phyloP scores from a whole-genome alignment of 2,797 vertebrate genomes.

The Amblyopsis hoosieri region DNA sequence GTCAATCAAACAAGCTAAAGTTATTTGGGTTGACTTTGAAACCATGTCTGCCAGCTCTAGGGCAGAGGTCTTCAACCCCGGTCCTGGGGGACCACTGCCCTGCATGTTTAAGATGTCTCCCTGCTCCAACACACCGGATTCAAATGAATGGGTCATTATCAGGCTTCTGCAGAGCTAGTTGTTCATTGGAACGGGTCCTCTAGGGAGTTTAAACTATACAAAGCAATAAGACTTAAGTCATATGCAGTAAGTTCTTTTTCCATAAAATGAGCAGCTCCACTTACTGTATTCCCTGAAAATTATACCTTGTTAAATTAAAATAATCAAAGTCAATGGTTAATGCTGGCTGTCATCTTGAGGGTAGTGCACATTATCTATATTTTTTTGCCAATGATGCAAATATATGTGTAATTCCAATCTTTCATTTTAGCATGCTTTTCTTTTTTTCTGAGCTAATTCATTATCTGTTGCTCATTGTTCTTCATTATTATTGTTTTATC shows the following conservation, averaged over 20 bases:
- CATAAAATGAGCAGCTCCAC: background rate
- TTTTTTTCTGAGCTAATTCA: background rate
- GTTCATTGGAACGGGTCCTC: too few relatives aligned
- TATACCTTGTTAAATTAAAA: background rate
- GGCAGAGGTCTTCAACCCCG: too few relatives aligned
- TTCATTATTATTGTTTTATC: background rate
- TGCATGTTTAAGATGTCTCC: too few relatives aligned
- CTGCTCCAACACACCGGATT: too few relatives aligned
- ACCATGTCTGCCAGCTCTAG: background rate
- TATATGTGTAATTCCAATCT: background rate
- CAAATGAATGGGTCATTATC: too few relatives aligned
- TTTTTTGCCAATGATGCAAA: background rate
- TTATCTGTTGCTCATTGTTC: background rate
- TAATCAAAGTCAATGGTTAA: background rate
- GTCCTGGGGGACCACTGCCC: too few relatives aligned
- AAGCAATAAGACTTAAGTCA: background rate
- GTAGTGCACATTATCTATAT: background rate
- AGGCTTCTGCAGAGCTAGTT: too few relatives aligned
- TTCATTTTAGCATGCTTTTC: background rate
- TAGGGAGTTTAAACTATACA: conserved; percentile 16
- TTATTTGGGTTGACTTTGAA: conserved; percentile 32
- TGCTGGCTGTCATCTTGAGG: background rate
- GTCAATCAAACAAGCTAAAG: conserved; percentile 33
- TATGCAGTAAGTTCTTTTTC: background rate
- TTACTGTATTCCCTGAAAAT: conserved; percentile 7